phyloP scores from a whole-genome alignment of 1,140 invertebrate genomes.

The Lineus longissimus region DNA sequence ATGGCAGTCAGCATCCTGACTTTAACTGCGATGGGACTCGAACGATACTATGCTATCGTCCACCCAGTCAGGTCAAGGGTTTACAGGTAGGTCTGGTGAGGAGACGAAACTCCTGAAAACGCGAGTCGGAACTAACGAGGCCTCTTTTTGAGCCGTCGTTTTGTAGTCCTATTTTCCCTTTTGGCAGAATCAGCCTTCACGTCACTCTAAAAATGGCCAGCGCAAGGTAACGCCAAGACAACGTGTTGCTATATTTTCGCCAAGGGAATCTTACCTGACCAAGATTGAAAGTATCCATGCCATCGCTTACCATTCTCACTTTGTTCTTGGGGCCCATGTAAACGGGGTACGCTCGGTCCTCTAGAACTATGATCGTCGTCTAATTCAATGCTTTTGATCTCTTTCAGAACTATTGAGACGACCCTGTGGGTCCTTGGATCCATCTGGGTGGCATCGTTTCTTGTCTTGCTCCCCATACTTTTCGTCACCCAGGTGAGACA shows the following conservation, averaged over 20 bases:
- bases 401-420: slow-evolving; percentile 26
- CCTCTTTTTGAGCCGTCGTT: too few relatives aligned
- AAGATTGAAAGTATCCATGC: too few relatives aligned
- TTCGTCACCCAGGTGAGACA: slow-evolving; percentile 9
- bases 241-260: too few relatives aligned
- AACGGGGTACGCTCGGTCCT: too few relatives aligned
- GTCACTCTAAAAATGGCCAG: not conserved
- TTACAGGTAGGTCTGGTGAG: slow-evolving; percentile 21
- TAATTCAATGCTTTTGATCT: not conserved
- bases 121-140: not conserved
- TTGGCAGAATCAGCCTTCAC: not conserved
- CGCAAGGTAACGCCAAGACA: too few relatives aligned
- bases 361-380: too few relatives aligned
- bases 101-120: not conserved
- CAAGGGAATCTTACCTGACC: too few relatives aligned
- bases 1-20: slow-evolving; percentile 83
- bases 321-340: too few relatives aligned
- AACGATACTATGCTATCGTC: slow-evolving; percentile 87
- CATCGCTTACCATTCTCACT: too few relatives aligned
- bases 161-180: not conserved
- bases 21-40: slow-evolving; percentile 80
- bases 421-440: slow-evolving; percentile 18
- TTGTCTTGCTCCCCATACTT: slow-evolving; percentile 21
- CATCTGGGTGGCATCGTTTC: slow-evolving; percentile 28
- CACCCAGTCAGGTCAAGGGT: slow-evolving; percentile 68